Evolutionary conservation across 2,888 invertebrate species (phyloP).

Genomic region (Acleris emargana): DNA sequence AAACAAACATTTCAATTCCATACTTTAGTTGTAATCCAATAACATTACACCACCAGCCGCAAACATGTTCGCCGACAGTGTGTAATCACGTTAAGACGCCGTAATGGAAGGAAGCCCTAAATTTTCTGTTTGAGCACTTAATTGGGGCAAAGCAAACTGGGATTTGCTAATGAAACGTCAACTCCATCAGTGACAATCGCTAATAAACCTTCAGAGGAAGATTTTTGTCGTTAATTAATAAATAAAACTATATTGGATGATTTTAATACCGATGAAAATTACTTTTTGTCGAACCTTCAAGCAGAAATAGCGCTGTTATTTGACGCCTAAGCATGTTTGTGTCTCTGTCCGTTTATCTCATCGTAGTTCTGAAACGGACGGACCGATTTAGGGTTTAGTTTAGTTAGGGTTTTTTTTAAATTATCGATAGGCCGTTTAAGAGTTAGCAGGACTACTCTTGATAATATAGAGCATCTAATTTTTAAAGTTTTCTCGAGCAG

Average conservation of each 20-base stretch:
- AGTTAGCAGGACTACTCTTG: too few relatives aligned
- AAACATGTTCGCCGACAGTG: neutral
- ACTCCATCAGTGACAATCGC: conserved; percentile 33
- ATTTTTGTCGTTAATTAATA: conserved; percentile 2
- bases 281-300: too few relatives aligned
- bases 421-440: too few relatives aligned
- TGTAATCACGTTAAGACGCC: conserved; percentile 27
- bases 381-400: too few relatives aligned
- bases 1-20: neutral
- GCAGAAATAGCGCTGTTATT: too few relatives aligned
- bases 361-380: too few relatives aligned
- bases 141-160: conserved; percentile 46
- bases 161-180: conserved; percentile 35
- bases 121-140: conserved; percentile 53
- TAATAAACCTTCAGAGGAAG: conserved; percentile 20
- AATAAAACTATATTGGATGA: neutral
- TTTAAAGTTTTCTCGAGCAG: too few relatives aligned
- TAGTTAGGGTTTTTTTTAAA: too few relatives aligned
- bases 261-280: too few relatives aligned
- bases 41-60: neutral
- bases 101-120: conserved; percentile 57
- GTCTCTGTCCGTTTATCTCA: too few relatives aligned
- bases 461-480: too few relatives aligned
- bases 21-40: neutral
- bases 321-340: too few relatives aligned